Percentiles rank a stretch among this genome's conserved stretches.
Evolutionary conservation across 1,140 invertebrate genomes (phyloP).

Genomic region (Micrasema longulum): DNA sequence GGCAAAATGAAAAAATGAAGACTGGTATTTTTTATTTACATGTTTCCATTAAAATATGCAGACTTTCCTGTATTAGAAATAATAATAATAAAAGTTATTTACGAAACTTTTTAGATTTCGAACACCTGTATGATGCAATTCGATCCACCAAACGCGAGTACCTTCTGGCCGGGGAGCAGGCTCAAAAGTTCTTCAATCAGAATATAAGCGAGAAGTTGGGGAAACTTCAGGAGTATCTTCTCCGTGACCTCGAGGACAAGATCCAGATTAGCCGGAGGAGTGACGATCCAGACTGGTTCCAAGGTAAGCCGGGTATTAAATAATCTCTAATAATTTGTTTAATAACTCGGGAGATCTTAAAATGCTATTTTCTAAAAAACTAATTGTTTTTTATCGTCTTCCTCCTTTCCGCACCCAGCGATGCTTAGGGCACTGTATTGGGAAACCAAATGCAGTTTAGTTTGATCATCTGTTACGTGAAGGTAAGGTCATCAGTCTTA

Average conservation of each 20-base stretch:
- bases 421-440: too few relatives aligned
- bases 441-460: too few relatives aligned
- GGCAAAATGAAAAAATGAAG: constrained; percentile 71
- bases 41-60: neutral
- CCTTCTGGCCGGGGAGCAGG: constrained; percentile 71
- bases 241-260: constrained; percentile 57
- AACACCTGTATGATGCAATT: constrained; percentile 71
- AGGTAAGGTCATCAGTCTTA: too few relatives aligned
- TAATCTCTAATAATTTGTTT: neutral
- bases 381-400: too few relatives aligned
- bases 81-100: neutral
- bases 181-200: constrained; percentile 73
- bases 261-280: constrained; percentile 7
- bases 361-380: too few relatives aligned
- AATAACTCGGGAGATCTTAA: neutral
- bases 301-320: constrained; percentile 65
- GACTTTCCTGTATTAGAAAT: neutral
- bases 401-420: too few relatives aligned
- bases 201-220: constrained; percentile 75
- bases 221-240: constrained; percentile 68
- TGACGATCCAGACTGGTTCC: constrained; percentile 81
- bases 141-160: constrained; percentile 74
- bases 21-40: constrained; percentile 69
- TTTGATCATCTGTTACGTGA: too few relatives aligned
- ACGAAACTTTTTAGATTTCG: constrained; percentile 68